Conservation (phyloP, 2,888 invertebrate species). For the Tetranychus piercei region DNA sequence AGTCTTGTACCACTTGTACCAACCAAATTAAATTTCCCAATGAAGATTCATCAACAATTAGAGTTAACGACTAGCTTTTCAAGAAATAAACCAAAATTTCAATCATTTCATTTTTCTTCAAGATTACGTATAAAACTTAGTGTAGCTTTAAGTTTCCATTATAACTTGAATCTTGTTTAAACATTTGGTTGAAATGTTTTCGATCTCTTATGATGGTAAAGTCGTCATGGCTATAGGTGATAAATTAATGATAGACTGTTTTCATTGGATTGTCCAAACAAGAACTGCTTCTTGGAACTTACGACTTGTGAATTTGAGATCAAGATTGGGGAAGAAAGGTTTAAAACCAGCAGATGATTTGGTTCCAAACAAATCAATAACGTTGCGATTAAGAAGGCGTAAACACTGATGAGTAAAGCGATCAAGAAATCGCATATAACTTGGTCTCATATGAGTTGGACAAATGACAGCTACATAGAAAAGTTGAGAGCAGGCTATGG, state of each 20-base stretch:
- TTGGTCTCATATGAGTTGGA: slow-evolving; percentile 22
- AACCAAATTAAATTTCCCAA: no score
- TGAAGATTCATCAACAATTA: no score
- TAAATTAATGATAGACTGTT: background rate
- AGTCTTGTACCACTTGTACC: no score
- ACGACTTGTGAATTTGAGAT: slow-evolving; percentile 24
- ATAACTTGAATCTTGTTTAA: no score
- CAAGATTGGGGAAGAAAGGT: slow-evolving; percentile 24
- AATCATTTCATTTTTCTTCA: no score
- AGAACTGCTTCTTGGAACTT: slow-evolving; percentile 27
- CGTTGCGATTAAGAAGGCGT: slow-evolving; percentile 25
- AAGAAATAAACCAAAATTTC: no score
- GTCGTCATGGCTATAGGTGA: no score
- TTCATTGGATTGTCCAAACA: slow-evolving; percentile 22
- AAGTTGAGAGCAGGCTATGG: background rate
- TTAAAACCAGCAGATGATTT: slow-evolving; percentile 25
- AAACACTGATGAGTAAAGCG: slow-evolving; percentile 26
- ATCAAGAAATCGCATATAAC: slow-evolving; percentile 26
- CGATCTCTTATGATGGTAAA: no score
- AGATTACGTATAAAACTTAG: no score
- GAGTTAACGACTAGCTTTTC: no score
- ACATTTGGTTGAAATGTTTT: no score
- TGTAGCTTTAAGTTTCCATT: no score
- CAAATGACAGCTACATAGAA: slow-evolving; percentile 12
- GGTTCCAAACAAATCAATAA: slow-evolving; percentile 27